Conservation (phyloP, 2,113 vertebrate genomes). For the Okapia johnstoni region DNA sequence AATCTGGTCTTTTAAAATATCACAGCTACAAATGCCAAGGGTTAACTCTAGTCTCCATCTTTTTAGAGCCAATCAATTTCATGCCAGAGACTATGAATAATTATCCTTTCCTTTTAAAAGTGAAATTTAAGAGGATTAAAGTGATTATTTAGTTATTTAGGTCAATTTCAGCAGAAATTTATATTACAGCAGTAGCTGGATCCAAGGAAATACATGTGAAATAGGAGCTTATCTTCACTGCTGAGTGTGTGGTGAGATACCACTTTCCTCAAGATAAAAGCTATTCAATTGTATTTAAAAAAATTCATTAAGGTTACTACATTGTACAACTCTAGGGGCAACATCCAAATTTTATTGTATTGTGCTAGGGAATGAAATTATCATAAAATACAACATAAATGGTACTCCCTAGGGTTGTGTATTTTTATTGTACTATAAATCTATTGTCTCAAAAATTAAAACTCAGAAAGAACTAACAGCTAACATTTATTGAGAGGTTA, state of each 20-base stretch:
- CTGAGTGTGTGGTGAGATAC: not conserved
- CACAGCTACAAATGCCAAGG: not conserved
- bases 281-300: not conserved
- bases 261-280: not conserved
- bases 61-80: not conserved
- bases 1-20: not conserved
- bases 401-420: not conserved
- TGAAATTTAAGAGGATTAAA: not conserved
- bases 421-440: not conserved
- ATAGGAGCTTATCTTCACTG: not conserved
- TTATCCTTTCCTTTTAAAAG: not conserved
- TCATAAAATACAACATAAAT: not conserved
- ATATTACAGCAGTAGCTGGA: not conserved
- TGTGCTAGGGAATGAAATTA: not conserved
- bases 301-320: not conserved
- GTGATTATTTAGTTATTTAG: not conserved
- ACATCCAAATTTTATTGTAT: not conserved
- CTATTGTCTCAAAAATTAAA: not conserved
- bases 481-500: not conserved
- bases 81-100: not conserved
- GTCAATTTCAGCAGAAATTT: not conserved
- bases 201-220: not conserved
- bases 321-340: not conserved
- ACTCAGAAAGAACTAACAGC: not conserved
- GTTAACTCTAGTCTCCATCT: not conserved